phyloP scores from a whole-genome alignment of 2,888 invertebrate species.

The Norana najaformis region DNA sequence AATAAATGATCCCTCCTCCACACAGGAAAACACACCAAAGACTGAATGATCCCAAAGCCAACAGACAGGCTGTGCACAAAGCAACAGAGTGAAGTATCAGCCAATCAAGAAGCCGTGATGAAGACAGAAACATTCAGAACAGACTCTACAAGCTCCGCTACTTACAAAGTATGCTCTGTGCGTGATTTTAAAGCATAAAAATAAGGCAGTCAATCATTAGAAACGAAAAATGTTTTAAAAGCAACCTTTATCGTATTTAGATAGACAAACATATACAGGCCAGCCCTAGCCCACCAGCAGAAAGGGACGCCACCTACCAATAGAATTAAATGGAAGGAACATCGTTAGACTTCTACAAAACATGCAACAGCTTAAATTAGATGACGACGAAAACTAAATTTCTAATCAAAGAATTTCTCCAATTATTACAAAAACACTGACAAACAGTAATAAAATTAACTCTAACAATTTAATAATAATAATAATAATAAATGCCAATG shows the following conservation, averaged over 20 bases:
- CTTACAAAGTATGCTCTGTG: slow-evolving; percentile 7
- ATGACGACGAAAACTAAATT: not conserved
- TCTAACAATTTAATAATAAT: too few relatives aligned
- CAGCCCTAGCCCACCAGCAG: not conserved
- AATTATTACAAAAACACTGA: not conserved
- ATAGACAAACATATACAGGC: not conserved
- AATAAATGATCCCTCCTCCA: slow-evolving; percentile 7
- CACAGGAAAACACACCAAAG: not conserved
- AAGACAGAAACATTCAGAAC: slow-evolving; percentile 13
- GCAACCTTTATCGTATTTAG: not conserved
- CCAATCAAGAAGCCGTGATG: not conserved
- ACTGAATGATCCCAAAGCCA: not conserved
- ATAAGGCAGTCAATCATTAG: not conserved
- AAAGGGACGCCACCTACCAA: slow-evolving; percentile 22
- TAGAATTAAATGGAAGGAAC: slow-evolving; percentile 24
- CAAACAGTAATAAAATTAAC: not conserved
- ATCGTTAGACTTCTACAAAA: slow-evolving; percentile 22
- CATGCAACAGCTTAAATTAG: slow-evolving; percentile 22
- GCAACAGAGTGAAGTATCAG: not conserved
- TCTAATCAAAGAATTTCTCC: not conserved
- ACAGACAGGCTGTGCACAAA: not conserved
- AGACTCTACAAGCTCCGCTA: not conserved
- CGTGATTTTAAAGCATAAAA: slow-evolving; percentile 1
- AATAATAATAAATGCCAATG: too few relatives aligned
- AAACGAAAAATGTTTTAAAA: not conserved